Evolutionary conservation across 64 coral and sea anemone species (phyloP).

Genomic region (Actinia tenebrosa): DNA sequence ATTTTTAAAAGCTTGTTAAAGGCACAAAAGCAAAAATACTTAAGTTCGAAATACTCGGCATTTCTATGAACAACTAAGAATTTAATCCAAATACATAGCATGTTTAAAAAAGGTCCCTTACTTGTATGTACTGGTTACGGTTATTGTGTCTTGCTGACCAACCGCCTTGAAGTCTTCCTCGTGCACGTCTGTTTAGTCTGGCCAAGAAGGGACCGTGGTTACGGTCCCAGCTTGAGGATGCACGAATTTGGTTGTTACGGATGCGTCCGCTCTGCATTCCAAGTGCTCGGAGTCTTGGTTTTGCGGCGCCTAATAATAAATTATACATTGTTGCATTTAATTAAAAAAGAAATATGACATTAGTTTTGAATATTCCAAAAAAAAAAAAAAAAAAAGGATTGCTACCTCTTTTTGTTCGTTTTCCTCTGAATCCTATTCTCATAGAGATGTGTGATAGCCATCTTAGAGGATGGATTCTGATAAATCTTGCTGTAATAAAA

Average conservation of each 20-base stretch:
- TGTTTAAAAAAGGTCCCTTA: neutral
- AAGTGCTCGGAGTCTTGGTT: constrained; percentile 16
- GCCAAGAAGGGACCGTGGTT: constrained; percentile 52
- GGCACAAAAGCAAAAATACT: no score
- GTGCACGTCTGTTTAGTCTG: constrained; percentile 35
- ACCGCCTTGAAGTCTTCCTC: neutral
- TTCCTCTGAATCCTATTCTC: constrained; percentile 33
- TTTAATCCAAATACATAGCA: no score
- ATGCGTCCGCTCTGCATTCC: constrained; percentile 70
- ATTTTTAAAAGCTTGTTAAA: no score
- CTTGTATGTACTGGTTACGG: constrained; percentile 66
- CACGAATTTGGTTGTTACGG: neutral
- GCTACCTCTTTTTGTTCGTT: no score
- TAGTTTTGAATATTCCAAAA: no score
- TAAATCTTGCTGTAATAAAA: constrained; percentile 21
- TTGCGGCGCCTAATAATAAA: neutral
- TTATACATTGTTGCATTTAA: no score
- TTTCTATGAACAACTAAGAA: no score
- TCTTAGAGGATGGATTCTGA: constrained; percentile 43
- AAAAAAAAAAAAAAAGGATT: no score
- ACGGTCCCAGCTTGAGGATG: constrained; percentile 59
- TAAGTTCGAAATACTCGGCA: no score
- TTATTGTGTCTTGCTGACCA: constrained; percentile 54
- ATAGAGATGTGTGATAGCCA: constrained; percentile 55
- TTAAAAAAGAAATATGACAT: no score